Evolutionary conservation across 2,113 vertebrate genomes (phyloP), one percentile per base, ranked within the genome.

Genomic region (Baryphthengus martii): DNA sequence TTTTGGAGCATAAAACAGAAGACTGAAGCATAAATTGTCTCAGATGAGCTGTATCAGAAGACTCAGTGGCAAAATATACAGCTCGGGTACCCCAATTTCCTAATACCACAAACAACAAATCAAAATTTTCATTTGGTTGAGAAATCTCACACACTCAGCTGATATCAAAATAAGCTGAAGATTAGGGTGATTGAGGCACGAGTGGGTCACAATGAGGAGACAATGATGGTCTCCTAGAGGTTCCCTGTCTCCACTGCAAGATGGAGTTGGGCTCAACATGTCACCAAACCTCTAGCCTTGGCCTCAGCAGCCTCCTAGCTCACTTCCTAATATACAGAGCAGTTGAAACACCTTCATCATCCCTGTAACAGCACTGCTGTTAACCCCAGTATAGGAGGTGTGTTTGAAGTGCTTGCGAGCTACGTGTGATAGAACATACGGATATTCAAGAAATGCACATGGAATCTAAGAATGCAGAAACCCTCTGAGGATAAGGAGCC

Each of bases 51-150:
- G 49, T 82, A 70, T 68, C 50, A 52, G 82, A 86, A 91, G 35
- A 95, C 17, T 33, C 3, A 5, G 26, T 52, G 68, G 67, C 56
- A 81, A 49, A 92, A 62, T 15, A 25, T 11, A 59, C 45, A 90
- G 52, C 20, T 55, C 0, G 0, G 20, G 11, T 39, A 47, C 5
- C 26, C 6, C 9, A 23, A 11, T 62, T 71, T 67, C 11, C 50
- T 62, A 24, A 73, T 37, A 10, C 20, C 44, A 79, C 19, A 58
- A 74, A 71, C 5, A 53, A 31, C 19, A 65, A 53, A 11, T 7
- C 15, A 58, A 61, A 80, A 24, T 2, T 10, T 31, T 85, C 2
- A 23, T 39, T 55, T 76, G 52, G 17, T 11, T 44, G 35, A 47
- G 10, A 70, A 80, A 37, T 44, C 70, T 5, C n/a, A 52, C 44